Conservation (phyloP, 2,888 invertebrate species). For the Trilocha varians region DNA sequence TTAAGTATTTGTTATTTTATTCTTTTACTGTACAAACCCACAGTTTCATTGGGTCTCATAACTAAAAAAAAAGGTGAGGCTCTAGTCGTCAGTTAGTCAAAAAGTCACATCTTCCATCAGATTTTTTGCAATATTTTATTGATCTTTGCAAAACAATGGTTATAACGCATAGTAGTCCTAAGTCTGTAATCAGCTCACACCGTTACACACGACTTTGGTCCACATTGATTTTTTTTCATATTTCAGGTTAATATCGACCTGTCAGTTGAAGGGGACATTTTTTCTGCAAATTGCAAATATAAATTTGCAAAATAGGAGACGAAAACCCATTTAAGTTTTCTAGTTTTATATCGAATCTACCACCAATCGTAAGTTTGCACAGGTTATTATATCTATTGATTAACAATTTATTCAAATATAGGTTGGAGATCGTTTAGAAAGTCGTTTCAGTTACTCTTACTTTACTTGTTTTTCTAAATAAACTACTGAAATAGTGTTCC, state of each 20-base stretch:
- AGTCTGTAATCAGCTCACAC: slow-evolving; percentile 7
- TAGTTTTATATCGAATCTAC: slow-evolving; percentile 71
- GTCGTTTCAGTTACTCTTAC: no score
- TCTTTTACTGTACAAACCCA: slow-evolving; percentile 5
- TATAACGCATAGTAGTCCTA: slow-evolving; percentile 10
- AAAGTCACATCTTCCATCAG: slow-evolving; percentile 9
- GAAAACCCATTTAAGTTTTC: slow-evolving; percentile 69
- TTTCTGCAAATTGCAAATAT: slow-evolving; percentile 53
- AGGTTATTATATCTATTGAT: slow-evolving; percentile 4
- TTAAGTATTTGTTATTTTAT: slow-evolving; percentile 3
- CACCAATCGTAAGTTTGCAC: slow-evolving; percentile 61
- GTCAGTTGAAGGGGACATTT: slow-evolving; percentile 66
- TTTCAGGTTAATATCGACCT: slow-evolving; percentile 72
- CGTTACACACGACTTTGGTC: slow-evolving; percentile 25
- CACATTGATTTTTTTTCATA: slow-evolving; percentile 64
- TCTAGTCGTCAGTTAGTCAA: background rate
- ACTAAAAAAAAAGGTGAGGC: slow-evolving; percentile 11
- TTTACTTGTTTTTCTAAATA: no score
- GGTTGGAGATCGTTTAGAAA: no score
- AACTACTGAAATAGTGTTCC: no score
- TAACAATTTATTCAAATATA: background rate
- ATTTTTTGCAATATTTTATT: slow-evolving; percentile 18
- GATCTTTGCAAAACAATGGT: slow-evolving; percentile 18
- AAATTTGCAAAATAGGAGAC: slow-evolving; percentile 73
- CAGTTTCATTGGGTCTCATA: background rate